phyloP scores from a whole-genome alignment of 2,888 invertebrate species.

The Merodon equestris region DNA sequence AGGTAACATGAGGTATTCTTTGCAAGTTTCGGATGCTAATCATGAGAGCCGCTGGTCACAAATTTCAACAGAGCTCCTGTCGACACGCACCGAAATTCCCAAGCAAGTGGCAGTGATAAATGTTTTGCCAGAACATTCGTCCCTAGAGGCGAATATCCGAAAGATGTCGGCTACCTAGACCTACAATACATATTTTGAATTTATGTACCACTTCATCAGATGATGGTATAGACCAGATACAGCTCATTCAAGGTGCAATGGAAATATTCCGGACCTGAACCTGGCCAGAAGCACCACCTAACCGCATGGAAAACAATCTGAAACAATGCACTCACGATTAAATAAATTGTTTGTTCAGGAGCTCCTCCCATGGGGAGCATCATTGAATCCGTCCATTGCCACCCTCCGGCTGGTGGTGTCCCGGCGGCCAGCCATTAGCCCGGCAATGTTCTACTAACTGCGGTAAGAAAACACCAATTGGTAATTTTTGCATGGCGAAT shows the following conservation, averaged over 20 bases:
- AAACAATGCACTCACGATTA: background rate
- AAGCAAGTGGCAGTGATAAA: constrained; percentile 8
- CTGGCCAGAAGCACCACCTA: too few species aligned
- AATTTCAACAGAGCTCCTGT: constrained; percentile 6
- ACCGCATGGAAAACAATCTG: too few species aligned
- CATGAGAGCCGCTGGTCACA: constrained; percentile 16
- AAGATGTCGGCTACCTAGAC: background rate
- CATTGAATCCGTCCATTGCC: background rate
- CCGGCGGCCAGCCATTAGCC: constrained; percentile 12
- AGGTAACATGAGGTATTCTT: background rate
- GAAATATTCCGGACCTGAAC: too few species aligned
- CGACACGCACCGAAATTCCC: constrained; percentile 11
- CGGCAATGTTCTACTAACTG: constrained; percentile 32
- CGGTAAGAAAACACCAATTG: constrained; percentile 61
- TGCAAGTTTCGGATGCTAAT: constrained; percentile 11
- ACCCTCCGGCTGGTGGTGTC: background rate
- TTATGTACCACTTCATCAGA: too few species aligned
- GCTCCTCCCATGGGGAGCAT: background rate
- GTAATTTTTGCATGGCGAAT: constrained; percentile 66
- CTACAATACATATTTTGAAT: too few species aligned
- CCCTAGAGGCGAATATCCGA: background rate
- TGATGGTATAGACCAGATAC: too few species aligned
- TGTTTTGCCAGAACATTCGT: constrained; percentile 1
- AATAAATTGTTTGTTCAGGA: constrained; percentile 14
- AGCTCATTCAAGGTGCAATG: too few species aligned